Conservation (phyloP, 2,888 invertebrate genomes). For the Napeogenes inachia region DNA sequence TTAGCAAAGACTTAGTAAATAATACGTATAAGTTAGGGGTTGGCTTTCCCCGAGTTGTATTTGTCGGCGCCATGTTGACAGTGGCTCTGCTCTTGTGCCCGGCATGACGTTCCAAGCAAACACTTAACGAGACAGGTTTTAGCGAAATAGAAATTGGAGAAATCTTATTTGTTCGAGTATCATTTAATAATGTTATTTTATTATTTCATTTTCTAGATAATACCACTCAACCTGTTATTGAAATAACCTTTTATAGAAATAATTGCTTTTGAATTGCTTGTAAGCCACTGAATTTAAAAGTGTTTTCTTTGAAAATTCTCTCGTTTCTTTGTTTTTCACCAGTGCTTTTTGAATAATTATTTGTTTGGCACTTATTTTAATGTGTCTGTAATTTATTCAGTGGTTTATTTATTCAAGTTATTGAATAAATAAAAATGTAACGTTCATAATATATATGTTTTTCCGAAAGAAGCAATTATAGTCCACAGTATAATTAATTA, state of each 20-base stretch:
- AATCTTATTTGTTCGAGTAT: slow-evolving; percentile 37
- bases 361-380: no score
- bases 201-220: neutral
- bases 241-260: neutral
- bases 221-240: neutral
- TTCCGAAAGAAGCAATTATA: no score
- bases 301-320: neutral
- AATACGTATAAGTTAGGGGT: slow-evolving; percentile 48
- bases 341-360: no score
- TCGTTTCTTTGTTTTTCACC: neutral
- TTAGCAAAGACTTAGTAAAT: slow-evolving; percentile 53
- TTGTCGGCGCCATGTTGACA: slow-evolving; percentile 45
- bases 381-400: no score
- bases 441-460: no score
- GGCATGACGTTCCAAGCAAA: slow-evolving; percentile 33
- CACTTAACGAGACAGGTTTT: slow-evolving; percentile 46
- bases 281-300: no score
- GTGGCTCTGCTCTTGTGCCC: slow-evolving; percentile 22
- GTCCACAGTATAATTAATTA: no score
- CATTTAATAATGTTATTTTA: slow-evolving; percentile 1
- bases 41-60: slow-evolving; percentile 54
- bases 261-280: neutral
- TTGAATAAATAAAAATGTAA: no score
- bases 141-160: slow-evolving; percentile 57
- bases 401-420: no score